phyloP scores from a whole-genome alignment of 2,113 vertebrate species.

The Rhabdornis inornatus region DNA sequence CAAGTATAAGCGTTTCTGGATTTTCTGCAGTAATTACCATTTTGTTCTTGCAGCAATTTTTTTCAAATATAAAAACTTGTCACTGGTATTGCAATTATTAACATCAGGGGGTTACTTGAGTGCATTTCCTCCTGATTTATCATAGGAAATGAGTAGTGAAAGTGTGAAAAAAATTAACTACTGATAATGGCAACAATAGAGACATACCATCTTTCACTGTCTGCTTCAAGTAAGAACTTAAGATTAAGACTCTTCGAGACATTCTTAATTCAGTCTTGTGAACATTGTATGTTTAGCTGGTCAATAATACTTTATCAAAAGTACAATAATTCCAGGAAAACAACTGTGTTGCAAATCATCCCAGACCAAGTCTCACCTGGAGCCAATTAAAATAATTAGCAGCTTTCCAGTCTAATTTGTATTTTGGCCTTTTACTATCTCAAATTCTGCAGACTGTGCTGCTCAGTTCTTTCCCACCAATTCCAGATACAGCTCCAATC shows the following conservation, averaged over 20 bases:
- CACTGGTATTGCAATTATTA: neutral
- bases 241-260: neutral
- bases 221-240: neutral
- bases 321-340: neutral
- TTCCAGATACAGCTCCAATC: neutral
- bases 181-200: neutral
- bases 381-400: neutral
- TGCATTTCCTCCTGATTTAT: neutral
- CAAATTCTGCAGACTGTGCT: neutral
- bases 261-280: neutral
- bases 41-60: neutral
- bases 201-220: neutral
- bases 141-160: neutral
- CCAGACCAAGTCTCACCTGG: neutral
- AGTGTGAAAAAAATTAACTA: neutral
- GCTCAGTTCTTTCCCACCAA: neutral
- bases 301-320: neutral
- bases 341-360: neutral
- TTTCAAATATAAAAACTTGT: neutral
- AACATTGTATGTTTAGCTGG: fast-evolving
- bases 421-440: neutral
- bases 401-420: neutral
- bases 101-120: neutral
- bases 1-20: neutral
- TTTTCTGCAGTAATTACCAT: neutral